These are phyloP conservation scores for Hirtodrosophila duncani DNA, from an alignment of 2,888 invertebrate genomes.

Conservation along the genomic window DNA sequence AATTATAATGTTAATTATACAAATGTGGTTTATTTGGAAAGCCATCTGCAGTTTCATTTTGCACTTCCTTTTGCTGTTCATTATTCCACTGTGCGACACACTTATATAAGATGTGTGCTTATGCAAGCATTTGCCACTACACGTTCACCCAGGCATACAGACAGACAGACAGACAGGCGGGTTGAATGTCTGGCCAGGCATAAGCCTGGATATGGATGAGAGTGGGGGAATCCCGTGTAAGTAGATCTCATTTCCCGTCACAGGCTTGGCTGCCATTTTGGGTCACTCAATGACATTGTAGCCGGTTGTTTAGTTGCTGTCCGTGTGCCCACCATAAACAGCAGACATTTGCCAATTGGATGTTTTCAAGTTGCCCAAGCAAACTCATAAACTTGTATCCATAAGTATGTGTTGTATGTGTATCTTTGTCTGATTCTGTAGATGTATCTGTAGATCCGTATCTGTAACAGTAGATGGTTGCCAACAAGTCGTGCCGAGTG, in stretches of 20 bases:
- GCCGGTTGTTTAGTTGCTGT: slow-evolving; percentile 29
- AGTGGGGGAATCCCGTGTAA: no score
- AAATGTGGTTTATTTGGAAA: no score
- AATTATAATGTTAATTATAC: no score
- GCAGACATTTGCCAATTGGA: slow-evolving; percentile 65
- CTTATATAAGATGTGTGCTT: slow-evolving; percentile 13
- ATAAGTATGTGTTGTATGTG: no score
- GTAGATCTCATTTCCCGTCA: slow-evolving; percentile 62
- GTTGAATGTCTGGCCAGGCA: slow-evolving; percentile 10
- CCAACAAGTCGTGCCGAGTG: slow-evolving; percentile 44
- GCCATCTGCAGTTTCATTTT: no score
- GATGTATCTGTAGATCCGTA: no score
- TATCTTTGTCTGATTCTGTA: no score
- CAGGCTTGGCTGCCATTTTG: slow-evolving; percentile 50
- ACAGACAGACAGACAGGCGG: slow-evolving; percentile 2
- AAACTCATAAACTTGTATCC: no score
- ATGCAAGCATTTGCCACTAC: slow-evolving; percentile 35
- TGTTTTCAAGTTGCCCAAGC: slow-evolving; percentile 41
- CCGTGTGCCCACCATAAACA: slow-evolving; percentile 57
- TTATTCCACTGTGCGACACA: slow-evolving; percentile 2
- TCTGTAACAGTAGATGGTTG: slow-evolving; percentile 8
- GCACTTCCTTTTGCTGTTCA: no score
- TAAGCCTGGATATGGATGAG: slow-evolving; percentile 10
- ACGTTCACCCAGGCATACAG: slow-evolving; percentile 3
- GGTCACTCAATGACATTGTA: slow-evolving; percentile 49